phyloP scores from a whole-genome alignment of 2,113 vertebrate genomes.

The Morone saxatilis region DNA sequence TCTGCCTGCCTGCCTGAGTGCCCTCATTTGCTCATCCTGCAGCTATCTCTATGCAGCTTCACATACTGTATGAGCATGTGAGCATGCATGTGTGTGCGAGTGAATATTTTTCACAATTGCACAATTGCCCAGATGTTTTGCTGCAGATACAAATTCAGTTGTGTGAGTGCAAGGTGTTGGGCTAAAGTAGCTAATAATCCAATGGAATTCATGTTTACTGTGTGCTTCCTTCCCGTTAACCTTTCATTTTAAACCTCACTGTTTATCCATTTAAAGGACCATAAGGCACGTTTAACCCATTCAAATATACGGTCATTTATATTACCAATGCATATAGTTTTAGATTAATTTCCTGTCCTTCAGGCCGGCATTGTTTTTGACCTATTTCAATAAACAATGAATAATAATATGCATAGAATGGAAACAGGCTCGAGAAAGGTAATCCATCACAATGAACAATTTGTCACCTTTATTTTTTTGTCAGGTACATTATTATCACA shows the following conservation, averaged over 20 bases:
- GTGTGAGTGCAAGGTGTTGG: no score
- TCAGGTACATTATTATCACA: not conserved
- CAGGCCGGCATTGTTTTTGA: not conserved
- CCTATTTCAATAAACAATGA: not conserved
- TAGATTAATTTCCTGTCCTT: not conserved
- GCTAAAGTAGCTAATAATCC: not conserved
- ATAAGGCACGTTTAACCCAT: not conserved
- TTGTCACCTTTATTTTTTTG: not conserved
- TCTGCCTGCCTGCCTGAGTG: slow-evolving; percentile 28
- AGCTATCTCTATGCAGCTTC: slow-evolving; percentile 6
- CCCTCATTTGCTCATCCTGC: slow-evolving; percentile 49
- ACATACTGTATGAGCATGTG: not conserved
- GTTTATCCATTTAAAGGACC: not conserved
- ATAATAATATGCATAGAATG: not conserved
- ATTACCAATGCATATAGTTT: not conserved
- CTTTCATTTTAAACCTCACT: not conserved
- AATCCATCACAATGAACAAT: not conserved
- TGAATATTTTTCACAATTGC: not conserved
- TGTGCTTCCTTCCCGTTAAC: not conserved
- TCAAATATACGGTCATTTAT: no score
- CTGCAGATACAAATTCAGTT: slow-evolving; percentile 1
- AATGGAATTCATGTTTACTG: not conserved
- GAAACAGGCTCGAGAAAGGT: not conserved
- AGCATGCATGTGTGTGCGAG: not conserved
- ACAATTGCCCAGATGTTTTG: not conserved